These are phyloP conservation scores for Alligator sinensis DNA, from an alignment of 2,113 vertebrate species.

Conservation along the genomic window DNA sequence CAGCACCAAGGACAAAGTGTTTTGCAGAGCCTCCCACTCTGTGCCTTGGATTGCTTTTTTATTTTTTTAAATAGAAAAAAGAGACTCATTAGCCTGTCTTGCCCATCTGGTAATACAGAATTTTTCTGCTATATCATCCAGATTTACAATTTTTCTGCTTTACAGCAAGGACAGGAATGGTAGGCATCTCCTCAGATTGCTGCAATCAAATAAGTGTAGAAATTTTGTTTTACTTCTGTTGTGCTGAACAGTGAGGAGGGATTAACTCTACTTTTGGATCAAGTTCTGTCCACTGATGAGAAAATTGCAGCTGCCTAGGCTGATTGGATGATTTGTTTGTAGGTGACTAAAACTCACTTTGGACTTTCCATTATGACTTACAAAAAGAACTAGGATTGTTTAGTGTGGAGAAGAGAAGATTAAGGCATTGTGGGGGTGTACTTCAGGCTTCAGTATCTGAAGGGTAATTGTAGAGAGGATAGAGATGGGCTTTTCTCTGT, in stretches of 20 bases:
- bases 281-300: background rate
- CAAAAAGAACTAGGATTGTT: too few relatives aligned
- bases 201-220: background rate
- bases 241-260: background rate
- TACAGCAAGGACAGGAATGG: background rate
- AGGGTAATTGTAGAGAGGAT: too few relatives aligned
- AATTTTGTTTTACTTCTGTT: background rate
- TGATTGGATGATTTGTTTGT: background rate
- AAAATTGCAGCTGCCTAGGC: background rate
- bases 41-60: background rate
- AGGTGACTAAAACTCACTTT: background rate
- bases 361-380: background rate
- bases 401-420: too few relatives aligned
- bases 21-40: background rate
- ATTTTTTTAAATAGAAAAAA: background rate
- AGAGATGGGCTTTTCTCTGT: too few relatives aligned
- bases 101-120: background rate
- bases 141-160: background rate
- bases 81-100: background rate
- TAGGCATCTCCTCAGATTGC: background rate
- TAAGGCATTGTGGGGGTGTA: too few relatives aligned
- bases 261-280: background rate
- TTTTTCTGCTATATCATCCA: background rate
- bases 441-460: too few relatives aligned
- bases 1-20: background rate